Evolutionary conservation across 2,888 invertebrate species (phyloP), one percentile per base, ranked within the genome.

Genomic region (Neocrepidodera transversa): DNA sequence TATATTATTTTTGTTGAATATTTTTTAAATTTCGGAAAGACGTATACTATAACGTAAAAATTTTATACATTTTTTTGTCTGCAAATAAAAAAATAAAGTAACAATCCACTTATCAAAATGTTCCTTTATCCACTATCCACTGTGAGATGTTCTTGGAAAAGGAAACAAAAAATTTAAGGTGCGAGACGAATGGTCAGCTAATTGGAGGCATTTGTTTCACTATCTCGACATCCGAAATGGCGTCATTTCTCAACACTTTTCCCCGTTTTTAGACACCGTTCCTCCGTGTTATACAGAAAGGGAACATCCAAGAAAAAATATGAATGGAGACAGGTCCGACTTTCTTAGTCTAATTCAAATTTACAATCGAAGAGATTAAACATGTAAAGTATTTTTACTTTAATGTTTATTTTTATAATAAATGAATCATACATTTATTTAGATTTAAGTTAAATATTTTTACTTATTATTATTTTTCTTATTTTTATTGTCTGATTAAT

Each of bases 171-270:
- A 73, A 73, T 75, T 73, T 74, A 74, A 76, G 74, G 73, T 75
- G 71, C 17, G 45, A 54, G 72, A 74, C 72, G 74, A 73, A 75
- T 75, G 76, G 74, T 73, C 75, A 74, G 68, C 74, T 75, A 75
- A 76, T 76, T 76, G 76, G 71, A 69, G 71, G 68, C 74, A 73
- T 76, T 76, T 74, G 71, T 76, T 75, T 73, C 65, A 67, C 70
- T 68, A 68, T 68, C 63, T 57, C 66, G 72, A 72, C 70, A 64
- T 69, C 67, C 58, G 56, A 68, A 69, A 73, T 73, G 68, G 67
- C 68, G 66, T 70, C 66, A 62, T 70, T 65, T 60, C 58, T 45
- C 38, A 43, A 20, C 26, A 16, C 47, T 63, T 63, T 50, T n/a
- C n/a, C 63, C 51, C 59, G 16, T 60, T 65, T 63, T 40, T 20